A percentile compares a stretch with the other conserved stretches of the same genome.
phyloP scores from a whole-genome alignment of 2,113 vertebrate genomes.

The Engystomops pustulosus region DNA sequence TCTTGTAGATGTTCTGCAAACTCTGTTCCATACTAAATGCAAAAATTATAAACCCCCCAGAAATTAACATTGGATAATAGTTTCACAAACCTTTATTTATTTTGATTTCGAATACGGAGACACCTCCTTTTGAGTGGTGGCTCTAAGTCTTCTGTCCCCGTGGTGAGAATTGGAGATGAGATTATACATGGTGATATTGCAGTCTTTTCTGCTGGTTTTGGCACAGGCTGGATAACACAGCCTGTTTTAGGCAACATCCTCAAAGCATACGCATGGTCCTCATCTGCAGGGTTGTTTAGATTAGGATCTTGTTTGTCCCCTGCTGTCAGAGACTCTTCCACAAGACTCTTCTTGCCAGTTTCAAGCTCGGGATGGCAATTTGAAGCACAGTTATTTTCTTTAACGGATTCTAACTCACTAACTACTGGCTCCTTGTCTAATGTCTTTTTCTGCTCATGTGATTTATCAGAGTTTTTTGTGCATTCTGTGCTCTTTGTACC shows the following conservation, averaged over 20 bases:
- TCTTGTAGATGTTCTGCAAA: neutral
- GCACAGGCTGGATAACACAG: constrained; percentile 98
- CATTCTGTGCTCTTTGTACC: constrained; percentile 80
- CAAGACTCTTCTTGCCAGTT: constrained; percentile 79
- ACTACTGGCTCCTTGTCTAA: constrained; percentile 76
- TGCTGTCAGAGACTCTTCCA: constrained; percentile 81
- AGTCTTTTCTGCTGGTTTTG: constrained; percentile 93
- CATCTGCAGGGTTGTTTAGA: constrained; percentile 86
- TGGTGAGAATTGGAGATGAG: constrained; percentile 84
- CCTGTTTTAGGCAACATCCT: constrained; percentile 92
- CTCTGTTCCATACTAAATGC: neutral
- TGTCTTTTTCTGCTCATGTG: constrained; percentile 71
- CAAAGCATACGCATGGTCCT: constrained; percentile 94
- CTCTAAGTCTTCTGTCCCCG: constrained; percentile 92
- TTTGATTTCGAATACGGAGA: constrained; percentile 99
- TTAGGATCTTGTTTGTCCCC: constrained; percentile 87
- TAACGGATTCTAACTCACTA: constrained; percentile 92
- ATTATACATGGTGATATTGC: constrained; percentile 90
- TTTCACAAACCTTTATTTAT: constrained; percentile 94
- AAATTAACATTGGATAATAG: constrained; percentile 62
- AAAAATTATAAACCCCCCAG: constrained; percentile 56
- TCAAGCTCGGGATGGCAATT: constrained; percentile 85
- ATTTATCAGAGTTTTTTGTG: constrained; percentile 72
- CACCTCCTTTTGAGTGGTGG: constrained; percentile 98
- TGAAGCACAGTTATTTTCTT: constrained; percentile 94